Base-by-base conservation (phyloP, 1,140 invertebrate species). In the Papilio polyxenes region DNA sequence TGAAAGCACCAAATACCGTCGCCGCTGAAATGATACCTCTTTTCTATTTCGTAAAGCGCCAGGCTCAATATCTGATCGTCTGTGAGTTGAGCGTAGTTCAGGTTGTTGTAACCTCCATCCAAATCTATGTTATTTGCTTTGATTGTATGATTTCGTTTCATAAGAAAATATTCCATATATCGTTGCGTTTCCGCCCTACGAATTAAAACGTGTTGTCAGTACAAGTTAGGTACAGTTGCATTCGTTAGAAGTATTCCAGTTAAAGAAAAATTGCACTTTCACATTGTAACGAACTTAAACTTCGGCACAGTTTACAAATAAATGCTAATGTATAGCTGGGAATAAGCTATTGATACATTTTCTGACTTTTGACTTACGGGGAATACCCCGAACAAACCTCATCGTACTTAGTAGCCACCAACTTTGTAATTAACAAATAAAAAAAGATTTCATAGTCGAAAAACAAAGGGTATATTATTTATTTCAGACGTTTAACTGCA, bases 21-120 rank as follows among this genome's bases (percentile, higher is more conserved):
- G 0, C 93, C 92, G 75, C 90, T 94, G 77, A 94, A 94, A 80
- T 94, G 91, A 82, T 93, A 92, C 75, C 92, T 92, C 85, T 92
- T 94, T 80, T 94, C 93, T 7, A 94, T 92, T 76, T 92, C 89
- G 78, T 94, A 94, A 17, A 94, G 76, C n/a, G 89, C 89, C 7
- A 94, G 82, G 78, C 92, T 94, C 53, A 94, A 53, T 48, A 94
- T 85, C 65, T 94, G 91, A n/a, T 87, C 84, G 77, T 94, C 92
- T 0, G 89, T 92, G 1, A 94, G 83, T 11, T 83, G 23, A 0
- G 20, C 11, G 49, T 84, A 89, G 37, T 87, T 87, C 10, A 94
- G 20, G 69, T 84, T 88, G 69, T 86, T 90, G 80, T 89, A 90
- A 44, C 74, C 83, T 7, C 76, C 37, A 75, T 90, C 89, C 9